Percentiles rank a stretch among this genome's conserved stretches.
phyloP scores from a whole-genome alignment of 1,140 invertebrate genomes.

The Bombus soroeensis region DNA sequence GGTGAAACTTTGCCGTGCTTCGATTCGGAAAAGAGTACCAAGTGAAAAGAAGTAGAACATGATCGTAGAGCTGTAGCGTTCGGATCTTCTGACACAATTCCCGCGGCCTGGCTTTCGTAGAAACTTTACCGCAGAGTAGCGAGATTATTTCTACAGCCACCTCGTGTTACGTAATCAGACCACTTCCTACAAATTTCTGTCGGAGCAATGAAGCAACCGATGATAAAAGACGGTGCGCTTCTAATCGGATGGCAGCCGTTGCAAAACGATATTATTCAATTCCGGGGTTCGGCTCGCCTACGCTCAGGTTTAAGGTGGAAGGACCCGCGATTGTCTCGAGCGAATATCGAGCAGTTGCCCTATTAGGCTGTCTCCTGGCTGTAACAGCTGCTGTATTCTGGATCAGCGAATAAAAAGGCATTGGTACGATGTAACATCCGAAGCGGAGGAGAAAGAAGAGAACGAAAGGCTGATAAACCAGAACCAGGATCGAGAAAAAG shows the following conservation, averaged over 20 bases:
- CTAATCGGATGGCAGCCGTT: background rate
- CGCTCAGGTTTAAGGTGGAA: slow-evolving; percentile 39
- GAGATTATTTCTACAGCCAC: background rate
- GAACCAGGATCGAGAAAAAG: background rate
- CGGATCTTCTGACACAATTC: background rate
- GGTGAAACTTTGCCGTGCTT: background rate
- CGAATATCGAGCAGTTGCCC: slow-evolving; percentile 63
- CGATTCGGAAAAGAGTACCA: background rate
- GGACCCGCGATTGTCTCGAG: slow-evolving; percentile 31
- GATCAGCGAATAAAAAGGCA: slow-evolving; percentile 64
- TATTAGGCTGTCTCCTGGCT: slow-evolving; percentile 24
- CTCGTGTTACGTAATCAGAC: background rate
- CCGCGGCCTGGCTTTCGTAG: background rate
- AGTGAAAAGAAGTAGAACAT: background rate
- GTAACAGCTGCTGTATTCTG: slow-evolving; percentile 66
- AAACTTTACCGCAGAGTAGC: background rate
- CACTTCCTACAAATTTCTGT: background rate
- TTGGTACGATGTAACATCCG: slow-evolving; percentile 17
- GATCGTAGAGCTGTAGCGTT: background rate
- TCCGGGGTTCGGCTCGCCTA: background rate
- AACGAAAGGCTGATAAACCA: background rate
- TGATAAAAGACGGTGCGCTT: background rate
- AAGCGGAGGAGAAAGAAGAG: background rate
- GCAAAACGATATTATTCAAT: slow-evolving; percentile 44
- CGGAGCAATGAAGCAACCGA: background rate